Base-by-base conservation (phyloP, 2,797 vertebrate species). In the Lagodon rhomboides region DNA sequence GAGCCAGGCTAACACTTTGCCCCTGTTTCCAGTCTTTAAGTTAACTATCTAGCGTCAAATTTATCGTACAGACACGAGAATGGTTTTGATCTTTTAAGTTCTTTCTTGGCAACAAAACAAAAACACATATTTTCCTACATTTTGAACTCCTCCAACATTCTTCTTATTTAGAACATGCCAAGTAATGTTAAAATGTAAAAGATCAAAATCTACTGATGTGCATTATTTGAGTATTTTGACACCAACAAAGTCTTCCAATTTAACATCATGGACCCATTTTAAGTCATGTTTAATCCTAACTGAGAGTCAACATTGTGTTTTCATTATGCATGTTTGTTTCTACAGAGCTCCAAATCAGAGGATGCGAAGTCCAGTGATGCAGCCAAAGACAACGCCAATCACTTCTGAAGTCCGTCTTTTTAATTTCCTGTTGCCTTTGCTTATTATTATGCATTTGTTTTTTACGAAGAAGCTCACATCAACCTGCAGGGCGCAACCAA, bases 301-400 rank as follows among this genome's bases (percentile, higher is more conserved):
- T 20, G n/a, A 54, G 2, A 38, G 0, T 17, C 38, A 64, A 63
- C 8, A 1, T 67, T 78, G 1, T 60, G 10, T 67, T 89, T 12
- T 58, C 22, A 65, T 43, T n/a, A n/a, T 68, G 41, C 8, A 3
- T 75, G 17, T 76, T 17, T 89, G 9, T 89, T 72, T 88, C n/a
- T 23, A 79, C 92, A 95, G 94, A 91, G 74, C 63, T 88, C 94
- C 89, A 95, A 88, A 79, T 13, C 89, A 43, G 94, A 95, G 0
- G 92, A 94, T 2, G 74, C 13, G 75, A 93, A 91, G 80, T n/a
- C 73, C 41, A 44, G 59, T n/a, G 91, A 92, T 47, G 1, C 87
- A 41, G 34, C 75, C 79, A 92, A 91, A 90, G 87, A 73, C 25
- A 69, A 49, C 5, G 1, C 5, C 16, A 91, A 80, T 80, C 92